A percentile compares a stretch with the other conserved stretches of the same genome.
Conservation (phyloP, 2,797 vertebrate species). For the Tenualosa ilisha region DNA sequence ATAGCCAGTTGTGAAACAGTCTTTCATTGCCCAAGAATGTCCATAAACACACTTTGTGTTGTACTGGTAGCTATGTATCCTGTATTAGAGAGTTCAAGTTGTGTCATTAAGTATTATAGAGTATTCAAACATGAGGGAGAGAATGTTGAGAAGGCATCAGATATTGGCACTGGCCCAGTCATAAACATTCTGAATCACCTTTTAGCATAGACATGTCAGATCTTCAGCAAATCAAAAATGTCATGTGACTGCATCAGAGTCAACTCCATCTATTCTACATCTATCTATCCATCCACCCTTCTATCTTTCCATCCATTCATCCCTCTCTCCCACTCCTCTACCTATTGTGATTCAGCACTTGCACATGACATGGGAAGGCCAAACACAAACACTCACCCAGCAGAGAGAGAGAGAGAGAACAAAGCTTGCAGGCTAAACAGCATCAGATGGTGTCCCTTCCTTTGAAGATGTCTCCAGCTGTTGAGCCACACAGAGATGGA, state of each 20-base stretch:
- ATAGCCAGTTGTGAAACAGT: background rate
- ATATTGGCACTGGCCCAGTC: background rate
- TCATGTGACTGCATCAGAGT: no score
- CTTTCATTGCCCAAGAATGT: background rate
- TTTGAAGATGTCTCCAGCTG: slow-evolving; percentile 61
- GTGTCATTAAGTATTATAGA: background rate
- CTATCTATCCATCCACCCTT: slow-evolving; percentile 3
- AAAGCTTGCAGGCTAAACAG: slow-evolving; percentile 32
- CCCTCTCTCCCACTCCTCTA: background rate
- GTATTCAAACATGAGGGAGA: background rate
- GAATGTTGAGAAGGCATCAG: background rate
- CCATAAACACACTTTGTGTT: background rate
- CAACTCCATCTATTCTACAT: background rate
- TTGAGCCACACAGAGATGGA: slow-evolving; percentile 46
- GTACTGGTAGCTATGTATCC: background rate
- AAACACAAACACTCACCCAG: background rate
- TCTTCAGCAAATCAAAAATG: background rate
- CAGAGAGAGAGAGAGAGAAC: slow-evolving; percentile 25
- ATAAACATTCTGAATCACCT: background rate
- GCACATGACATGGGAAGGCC: background rate
- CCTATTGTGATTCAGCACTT: background rate
- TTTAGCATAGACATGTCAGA: background rate
- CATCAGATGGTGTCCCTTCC: slow-evolving; percentile 37
- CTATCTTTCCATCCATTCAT: slow-evolving; percentile 8
- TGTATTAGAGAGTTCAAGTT: background rate